Evolutionary conservation across 2,113 vertebrate species (phyloP).

Genomic region (Centropristis striata): DNA sequence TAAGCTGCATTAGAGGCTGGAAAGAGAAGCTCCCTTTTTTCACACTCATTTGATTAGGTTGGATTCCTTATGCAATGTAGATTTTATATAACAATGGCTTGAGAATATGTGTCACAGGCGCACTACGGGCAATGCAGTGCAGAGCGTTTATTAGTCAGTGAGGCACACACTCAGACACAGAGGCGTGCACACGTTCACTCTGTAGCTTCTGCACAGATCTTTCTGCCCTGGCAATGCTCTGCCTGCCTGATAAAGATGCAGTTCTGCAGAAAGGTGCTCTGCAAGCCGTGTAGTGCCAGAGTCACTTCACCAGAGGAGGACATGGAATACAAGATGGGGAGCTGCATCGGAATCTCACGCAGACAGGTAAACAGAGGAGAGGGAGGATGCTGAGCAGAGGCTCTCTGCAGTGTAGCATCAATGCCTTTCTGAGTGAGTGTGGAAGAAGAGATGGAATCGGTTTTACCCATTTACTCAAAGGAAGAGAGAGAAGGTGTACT

Average conservation of each 20-base stretch:
- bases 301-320: conserved; percentile 86
- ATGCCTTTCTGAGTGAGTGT: conserved; percentile 1
- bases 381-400: conserved; percentile 19
- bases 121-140: conserved; percentile 49
- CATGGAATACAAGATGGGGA: conserved; percentile 89
- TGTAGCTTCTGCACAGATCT: conserved; percentile 57
- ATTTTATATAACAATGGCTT: conserved; percentile 69
- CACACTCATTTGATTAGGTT: conserved; percentile 35
- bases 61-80: conserved; percentile 49
- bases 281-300: conserved; percentile 85
- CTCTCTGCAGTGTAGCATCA: conserved; percentile 23
- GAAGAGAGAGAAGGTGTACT: conserved; percentile 36
- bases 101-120: conserved; percentile 64
- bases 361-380: conserved; percentile 79
- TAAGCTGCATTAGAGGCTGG: conserved; percentile 46
- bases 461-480: conserved; percentile 25
- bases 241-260: conserved; percentile 80
- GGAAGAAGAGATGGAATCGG: background rate
- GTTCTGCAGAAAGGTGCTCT: conserved; percentile 86
- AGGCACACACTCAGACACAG: conserved; percentile 53
- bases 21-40: conserved; percentile 34
- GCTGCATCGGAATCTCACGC: conserved; percentile 85
- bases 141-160: conserved; percentile 57
- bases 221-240: conserved; percentile 69
- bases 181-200: conserved; percentile 46